These are phyloP conservation scores for Bellardia pandia DNA, from an alignment of 2,888 invertebrate genomes.

Conservation along the genomic window DNA sequence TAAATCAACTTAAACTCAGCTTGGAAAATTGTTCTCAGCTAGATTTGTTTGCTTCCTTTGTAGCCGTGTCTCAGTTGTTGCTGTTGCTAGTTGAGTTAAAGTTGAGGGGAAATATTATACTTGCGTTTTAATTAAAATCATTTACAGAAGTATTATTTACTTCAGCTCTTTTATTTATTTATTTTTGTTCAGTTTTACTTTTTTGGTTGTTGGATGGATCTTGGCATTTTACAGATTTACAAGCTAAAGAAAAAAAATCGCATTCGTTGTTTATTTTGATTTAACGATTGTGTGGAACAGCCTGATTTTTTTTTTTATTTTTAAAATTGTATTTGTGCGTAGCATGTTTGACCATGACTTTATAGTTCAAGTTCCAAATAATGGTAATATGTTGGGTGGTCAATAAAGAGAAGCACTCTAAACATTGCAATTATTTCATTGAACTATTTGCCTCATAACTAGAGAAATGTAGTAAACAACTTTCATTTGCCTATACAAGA, in stretches of 20 bases:
- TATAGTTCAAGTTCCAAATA: slow-evolving; percentile 70
- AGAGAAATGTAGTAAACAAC: too few relatives aligned
- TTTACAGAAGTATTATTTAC: slow-evolving; percentile 73
- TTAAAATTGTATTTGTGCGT: slow-evolving; percentile 50
- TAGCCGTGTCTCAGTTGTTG: slow-evolving; percentile 27
- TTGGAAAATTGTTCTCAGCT: slow-evolving; percentile 50
- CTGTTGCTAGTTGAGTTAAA: slow-evolving; percentile 35
- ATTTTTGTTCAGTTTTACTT: slow-evolving; percentile 28
- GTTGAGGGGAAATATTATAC: slow-evolving; percentile 70
- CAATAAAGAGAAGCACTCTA: slow-evolving; percentile 51
- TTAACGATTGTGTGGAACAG: slow-evolving; percentile 50
- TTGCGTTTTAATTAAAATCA: slow-evolving; percentile 73
- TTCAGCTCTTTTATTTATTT: slow-evolving; percentile 48
- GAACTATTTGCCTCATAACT: not conserved
- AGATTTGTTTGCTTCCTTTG: slow-evolving; percentile 29
- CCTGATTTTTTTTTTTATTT: slow-evolving; percentile 13
- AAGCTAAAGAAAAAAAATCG: slow-evolving; percentile 35
- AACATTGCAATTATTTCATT: slow-evolving; percentile 4
- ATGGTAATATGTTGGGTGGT: slow-evolving; percentile 68
- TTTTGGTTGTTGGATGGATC: slow-evolving; percentile 50
- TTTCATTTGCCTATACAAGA: too few relatives aligned
- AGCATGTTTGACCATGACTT: slow-evolving; percentile 68
- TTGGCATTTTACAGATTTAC: slow-evolving; percentile 60
- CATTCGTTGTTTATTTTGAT: slow-evolving; percentile 53
- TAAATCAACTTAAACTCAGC: slow-evolving; percentile 48